phyloP scores from a whole-genome alignment of 1,140 invertebrate species.

The Daktulosphaira vitifoliae region DNA sequence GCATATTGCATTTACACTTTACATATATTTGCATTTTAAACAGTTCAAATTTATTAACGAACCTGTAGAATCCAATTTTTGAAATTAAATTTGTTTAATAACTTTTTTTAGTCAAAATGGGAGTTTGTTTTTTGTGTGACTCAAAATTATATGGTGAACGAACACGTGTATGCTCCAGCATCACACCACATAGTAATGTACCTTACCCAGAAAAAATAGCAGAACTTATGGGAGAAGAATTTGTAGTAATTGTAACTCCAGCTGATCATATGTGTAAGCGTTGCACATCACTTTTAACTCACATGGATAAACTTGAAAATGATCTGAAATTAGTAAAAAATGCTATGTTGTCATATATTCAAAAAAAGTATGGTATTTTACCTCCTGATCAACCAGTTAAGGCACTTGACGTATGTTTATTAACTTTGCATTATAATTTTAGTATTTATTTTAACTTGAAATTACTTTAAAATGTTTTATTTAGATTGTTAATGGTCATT shows the following conservation, averaged over 20 bases:
- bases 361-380: conserved; percentile 37
- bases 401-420: conserved; percentile 2
- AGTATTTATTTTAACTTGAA: neutral
- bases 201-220: conserved; percentile 39
- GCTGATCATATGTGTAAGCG: conserved; percentile 38
- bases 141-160: conserved; percentile 31
- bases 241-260: conserved; percentile 37
- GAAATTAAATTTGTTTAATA: no score
- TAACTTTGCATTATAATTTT: neutral
- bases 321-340: conserved; percentile 37
- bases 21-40: no score
- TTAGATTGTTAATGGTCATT: conserved; percentile 30
- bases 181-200: conserved; percentile 36
- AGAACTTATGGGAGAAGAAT: conserved; percentile 39
- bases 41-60: no score
- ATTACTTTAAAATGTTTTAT: neutral
- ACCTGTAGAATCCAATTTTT: no score
- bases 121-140: conserved; percentile 38
- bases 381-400: conserved; percentile 21
- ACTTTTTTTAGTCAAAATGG: conserved; percentile 10
- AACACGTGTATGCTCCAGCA: conserved; percentile 34
- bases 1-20: no score
- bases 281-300: conserved; percentile 37
- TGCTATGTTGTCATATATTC: conserved; percentile 36
- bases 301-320: conserved; percentile 39